Base-by-base conservation (phyloP, 2,113 vertebrate species). In the Thamnaconus septentrionalis region DNA sequence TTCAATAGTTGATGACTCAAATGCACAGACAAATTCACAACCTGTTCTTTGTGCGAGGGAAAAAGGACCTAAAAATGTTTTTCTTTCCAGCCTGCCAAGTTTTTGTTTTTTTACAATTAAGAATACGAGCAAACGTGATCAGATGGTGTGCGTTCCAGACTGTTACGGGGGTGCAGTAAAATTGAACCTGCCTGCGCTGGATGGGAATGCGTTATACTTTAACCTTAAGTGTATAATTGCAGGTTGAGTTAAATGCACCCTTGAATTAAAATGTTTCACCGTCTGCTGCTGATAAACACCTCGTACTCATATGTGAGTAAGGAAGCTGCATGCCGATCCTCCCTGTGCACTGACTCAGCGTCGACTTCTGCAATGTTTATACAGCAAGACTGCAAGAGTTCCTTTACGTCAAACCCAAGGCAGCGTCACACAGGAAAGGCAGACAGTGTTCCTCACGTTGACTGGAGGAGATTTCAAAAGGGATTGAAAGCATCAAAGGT, bases 201-300 rank as follows among this genome's bases (percentile, higher is more conserved):
- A 90, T 73, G 84, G 80, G 84, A 90, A 86, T 84, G 84, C 11
- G 42, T 84, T 89, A 85, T 87, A 87, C 88, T 88, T 87, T 72
- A 87, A 73, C 56, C 76, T 63, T 82, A 89, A 91, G 85, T 86
- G 84, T 84, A 78, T 92, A 92, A 92, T 92, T 70, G 90, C 18
- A 80, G 85, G 71, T 89, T 71, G 73, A 72, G 45, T 73, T 77
- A 83, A 86, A 85, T 76, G 77, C 31, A 76, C 59, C 79, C 77
- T 87, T 57, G 73, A 68, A 76, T 80, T 90, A 75, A 71, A 85
- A 78, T 84, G 78, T 86, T 89, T 87, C 84, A 67, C 82, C 73
- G 86, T 88, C 85, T 89, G 79, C 53, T 67, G 59, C 79, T 89
- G 82, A 90, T 90, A 84, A 88, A 89, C 86, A 88, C 75, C 71